Percentiles rank a stretch among this genome's conserved stretches.
phyloP scores from a whole-genome alignment of 2,113 vertebrate species.

The Ammodytes dubius region DNA sequence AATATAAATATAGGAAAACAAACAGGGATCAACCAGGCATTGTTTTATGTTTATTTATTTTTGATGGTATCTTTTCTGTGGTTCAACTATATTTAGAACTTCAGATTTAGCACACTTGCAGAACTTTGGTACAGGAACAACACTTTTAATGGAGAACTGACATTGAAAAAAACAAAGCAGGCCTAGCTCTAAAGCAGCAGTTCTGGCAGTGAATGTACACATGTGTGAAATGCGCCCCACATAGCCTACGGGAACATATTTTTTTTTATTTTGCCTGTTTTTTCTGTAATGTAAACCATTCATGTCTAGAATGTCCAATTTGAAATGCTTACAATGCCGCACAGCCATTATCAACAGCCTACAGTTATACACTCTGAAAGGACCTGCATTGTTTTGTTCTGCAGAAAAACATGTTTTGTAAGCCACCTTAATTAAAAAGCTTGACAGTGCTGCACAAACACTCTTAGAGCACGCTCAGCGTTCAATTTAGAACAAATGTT shows the following conservation, averaged over 20 bases:
- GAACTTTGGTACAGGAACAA: neutral
- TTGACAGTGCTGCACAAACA: slow-evolving; percentile 68
- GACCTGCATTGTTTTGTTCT: slow-evolving; percentile 55
- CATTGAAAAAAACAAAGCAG: neutral
- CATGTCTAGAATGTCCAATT: slow-evolving; percentile 42
- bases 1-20: neutral
- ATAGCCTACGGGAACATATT: slow-evolving; percentile 17
- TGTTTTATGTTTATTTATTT: no score
- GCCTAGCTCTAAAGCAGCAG: no score
- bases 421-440: slow-evolving; percentile 76
- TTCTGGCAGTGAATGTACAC: neutral
- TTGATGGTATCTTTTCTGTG: neutral
- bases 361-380: slow-evolving; percentile 61
- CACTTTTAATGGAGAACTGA: no score
- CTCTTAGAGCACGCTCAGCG: slow-evolving; percentile 49
- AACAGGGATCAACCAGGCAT: neutral
- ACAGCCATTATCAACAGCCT: slow-evolving; percentile 58
- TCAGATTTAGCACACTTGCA: neutral
- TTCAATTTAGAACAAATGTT: slow-evolving; percentile 77
- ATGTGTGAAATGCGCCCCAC: neutral
- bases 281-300: slow-evolving; percentile 46
- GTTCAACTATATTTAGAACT: neutral
- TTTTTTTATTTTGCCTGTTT: slow-evolving; percentile 18
- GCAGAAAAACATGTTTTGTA: slow-evolving; percentile 70
- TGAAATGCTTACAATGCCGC: slow-evolving; percentile 21